Evolutionary conservation across 1,140 invertebrate genomes (phyloP), one percentile per base, ranked within the genome.

Genomic region (Halesus radiatus): DNA sequence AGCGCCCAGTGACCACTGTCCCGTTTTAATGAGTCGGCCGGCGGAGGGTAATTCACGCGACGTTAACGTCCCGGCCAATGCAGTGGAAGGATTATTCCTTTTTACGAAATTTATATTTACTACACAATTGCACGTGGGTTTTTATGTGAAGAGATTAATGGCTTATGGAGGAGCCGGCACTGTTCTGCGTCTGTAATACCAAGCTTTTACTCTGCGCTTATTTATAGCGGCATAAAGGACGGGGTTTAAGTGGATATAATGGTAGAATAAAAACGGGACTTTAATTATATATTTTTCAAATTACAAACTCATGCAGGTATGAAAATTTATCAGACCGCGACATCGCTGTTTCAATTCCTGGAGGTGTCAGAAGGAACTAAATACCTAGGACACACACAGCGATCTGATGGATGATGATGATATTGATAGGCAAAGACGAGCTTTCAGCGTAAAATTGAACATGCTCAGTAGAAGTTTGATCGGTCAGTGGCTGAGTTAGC

Each of bases 11-110:
- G 37, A 52, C 58, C 80, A 18, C 54, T 60, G 70, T 45, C 8
- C 37, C 54, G 53, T 68, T 81, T 53, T 80, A 80, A 80, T 80
- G 74, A 80, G 62, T 80, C 29, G 15, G 64, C 62, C 37, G 26
- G 26, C 29, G 16, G 72, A 80, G 68, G 75, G 72, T 54, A 23
- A 72, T 68, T 58, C 79, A 74, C 80, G 64, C 53, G 56, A 70
- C 50, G 62, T 29, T 32, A 78, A 76, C 23, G 58, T 62, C 58
- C 37, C 45, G 23, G 13, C 58, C 32, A 26, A 64, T 76, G 74
- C 74, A 76, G 45, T 37, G 18, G 29, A 60, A 60, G 32, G 58
- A 76, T 76, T 62, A 76, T 64, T 64, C 74, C 29, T 64, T 62
- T 50, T 37, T 22, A 22, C 32, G 45, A 45, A 70, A 70, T 53